Percentiles rank a stretch among this genome's conserved stretches.
These are phyloP conservation scores for Rhopalosiphum nymphaeae DNA, from an alignment of 2,888 invertebrate species.

Conservation along the genomic window DNA sequence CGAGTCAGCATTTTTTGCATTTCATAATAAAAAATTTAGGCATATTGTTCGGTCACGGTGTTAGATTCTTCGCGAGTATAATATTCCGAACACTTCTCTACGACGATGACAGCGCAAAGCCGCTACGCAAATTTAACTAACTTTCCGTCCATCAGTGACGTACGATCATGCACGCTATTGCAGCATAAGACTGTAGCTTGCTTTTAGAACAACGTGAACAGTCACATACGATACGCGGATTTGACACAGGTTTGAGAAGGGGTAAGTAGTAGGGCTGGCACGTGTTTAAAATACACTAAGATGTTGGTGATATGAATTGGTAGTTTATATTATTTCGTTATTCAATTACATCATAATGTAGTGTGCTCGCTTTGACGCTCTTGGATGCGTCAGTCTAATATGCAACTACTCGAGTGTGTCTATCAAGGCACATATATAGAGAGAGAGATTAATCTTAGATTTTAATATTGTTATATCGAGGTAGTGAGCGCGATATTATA, in stretches of 20 bases:
- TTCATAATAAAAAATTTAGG: not conserved
- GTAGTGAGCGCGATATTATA: not conserved
- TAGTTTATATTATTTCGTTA: not conserved
- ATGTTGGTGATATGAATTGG: not conserved
- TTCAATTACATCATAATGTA: not conserved
- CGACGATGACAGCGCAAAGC: not conserved
- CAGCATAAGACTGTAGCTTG: not conserved
- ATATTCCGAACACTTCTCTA: not conserved
- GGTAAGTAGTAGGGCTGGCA: not conserved
- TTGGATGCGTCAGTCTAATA: not conserved
- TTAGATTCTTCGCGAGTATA: not conserved
- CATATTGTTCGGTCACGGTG: not conserved
- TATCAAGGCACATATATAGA: not conserved
- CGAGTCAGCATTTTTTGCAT: not conserved
- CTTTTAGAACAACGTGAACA: not conserved
- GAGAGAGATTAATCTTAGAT: not conserved
- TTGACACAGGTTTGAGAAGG: not conserved
- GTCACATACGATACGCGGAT: not conserved
- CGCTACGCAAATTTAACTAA: not conserved
- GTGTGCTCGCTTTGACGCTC: not conserved
- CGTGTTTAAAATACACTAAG: not conserved
- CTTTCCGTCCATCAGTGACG: not conserved
- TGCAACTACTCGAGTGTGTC: not conserved
- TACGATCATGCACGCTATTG: not conserved
- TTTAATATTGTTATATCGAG: not conserved